Conservation (phyloP, 2,797 vertebrate genomes). For the Zalophus californianus region DNA sequence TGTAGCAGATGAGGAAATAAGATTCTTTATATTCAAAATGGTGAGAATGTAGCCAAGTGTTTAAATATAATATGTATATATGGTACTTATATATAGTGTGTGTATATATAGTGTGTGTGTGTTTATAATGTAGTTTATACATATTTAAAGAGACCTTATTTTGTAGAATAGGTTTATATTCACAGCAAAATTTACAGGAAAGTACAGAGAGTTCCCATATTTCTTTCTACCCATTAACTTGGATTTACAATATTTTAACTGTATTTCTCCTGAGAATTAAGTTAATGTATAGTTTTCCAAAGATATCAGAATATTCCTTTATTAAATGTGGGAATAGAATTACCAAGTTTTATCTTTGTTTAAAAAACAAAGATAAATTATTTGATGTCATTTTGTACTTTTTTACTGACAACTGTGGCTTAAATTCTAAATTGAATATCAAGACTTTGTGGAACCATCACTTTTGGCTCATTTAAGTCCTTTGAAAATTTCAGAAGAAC, state of each 20-base stretch:
- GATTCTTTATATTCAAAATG: background rate
- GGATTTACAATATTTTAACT: background rate
- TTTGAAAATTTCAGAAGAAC: constrained; percentile 2
- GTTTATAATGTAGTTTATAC: background rate
- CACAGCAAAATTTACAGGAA: background rate
- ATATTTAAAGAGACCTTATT: background rate
- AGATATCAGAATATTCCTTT: background rate
- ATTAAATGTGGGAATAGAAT: background rate
- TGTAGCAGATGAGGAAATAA: background rate
- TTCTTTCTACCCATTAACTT: background rate
- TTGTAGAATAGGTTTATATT: background rate
- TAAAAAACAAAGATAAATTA: background rate
- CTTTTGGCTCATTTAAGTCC: background rate
- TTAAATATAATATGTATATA: background rate
- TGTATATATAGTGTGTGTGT: background rate
- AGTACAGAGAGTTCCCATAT: background rate
- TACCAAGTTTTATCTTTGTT: background rate
- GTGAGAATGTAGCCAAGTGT: background rate
- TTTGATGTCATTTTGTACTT: background rate
- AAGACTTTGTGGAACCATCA: background rate
- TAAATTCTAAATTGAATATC: background rate
- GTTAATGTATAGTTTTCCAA: background rate
- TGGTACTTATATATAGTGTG: background rate
- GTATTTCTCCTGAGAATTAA: background rate
- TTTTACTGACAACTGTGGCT: background rate